Evolutionary conservation across 1,140 invertebrate genomes (phyloP).

Genomic region (Berghia stephanieae): DNA sequence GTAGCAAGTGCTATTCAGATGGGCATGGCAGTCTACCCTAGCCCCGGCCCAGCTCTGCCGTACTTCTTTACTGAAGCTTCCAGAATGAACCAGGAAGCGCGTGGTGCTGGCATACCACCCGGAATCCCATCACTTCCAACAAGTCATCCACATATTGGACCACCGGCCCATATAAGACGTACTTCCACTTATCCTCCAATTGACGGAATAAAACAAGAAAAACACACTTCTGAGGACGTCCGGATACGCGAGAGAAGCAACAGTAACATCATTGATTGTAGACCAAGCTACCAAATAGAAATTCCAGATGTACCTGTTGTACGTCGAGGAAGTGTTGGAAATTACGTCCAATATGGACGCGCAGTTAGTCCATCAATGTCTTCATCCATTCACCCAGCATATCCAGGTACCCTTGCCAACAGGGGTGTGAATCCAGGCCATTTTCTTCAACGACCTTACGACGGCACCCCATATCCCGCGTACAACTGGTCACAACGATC

Average conservation of each 20-base stretch:
- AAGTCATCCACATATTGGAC: conserved; percentile 5
- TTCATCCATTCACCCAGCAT: not conserved
- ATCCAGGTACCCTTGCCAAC: not conserved
- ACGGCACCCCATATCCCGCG: conserved; percentile 1
- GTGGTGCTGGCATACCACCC: not conserved
- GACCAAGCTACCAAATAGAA: conserved; percentile 6
- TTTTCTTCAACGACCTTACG: not conserved
- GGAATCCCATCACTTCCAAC: conserved; percentile 14
- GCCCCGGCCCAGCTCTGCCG: conserved; percentile 15
- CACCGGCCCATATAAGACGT: conserved; percentile 17
- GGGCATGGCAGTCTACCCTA: conserved; percentile 29
- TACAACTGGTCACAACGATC: conserved; percentile 14
- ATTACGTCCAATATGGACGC: conserved; percentile 13
- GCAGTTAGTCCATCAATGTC: conserved; percentile 22
- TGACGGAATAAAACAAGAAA: not conserved
- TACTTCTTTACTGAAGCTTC: conserved; percentile 30
- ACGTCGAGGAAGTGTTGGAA: conserved; percentile 20
- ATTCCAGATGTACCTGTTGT: not conserved
- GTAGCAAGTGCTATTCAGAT: conserved; percentile 31
- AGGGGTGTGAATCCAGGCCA: not conserved
- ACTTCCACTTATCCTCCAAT: no score
- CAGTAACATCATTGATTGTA: conserved; percentile 15
- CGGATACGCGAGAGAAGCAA: conserved; percentile 22
- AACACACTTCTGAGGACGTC: conserved; percentile 5
- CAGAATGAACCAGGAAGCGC: not conserved